A percentile compares a stretch with the other conserved stretches of the same genome.
These are phyloP conservation scores for Drosophila infuscata DNA, from an alignment of 2,888 invertebrate genomes.

Conservation along the genomic window DNA sequence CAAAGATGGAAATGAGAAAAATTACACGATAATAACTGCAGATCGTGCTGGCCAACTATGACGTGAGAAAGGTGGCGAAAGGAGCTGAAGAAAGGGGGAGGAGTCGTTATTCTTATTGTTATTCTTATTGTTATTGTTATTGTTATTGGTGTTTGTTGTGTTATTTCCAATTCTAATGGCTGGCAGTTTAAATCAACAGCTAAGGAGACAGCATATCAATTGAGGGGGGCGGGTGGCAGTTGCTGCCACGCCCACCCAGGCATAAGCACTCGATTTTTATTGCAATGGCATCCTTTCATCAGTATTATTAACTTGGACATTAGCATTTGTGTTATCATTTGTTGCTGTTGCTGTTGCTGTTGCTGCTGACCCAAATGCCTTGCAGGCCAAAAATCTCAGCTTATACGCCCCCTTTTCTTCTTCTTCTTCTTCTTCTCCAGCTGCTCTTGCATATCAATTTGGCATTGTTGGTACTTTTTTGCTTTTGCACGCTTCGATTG, in stretches of 20 bases:
- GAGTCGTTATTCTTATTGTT: background rate
- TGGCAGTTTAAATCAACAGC: conserved; percentile 11
- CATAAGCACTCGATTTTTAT: conserved; percentile 22
- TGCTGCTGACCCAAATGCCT: conserved; percentile 54
- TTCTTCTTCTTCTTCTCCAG: background rate
- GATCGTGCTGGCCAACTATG: background rate
- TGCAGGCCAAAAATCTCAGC: conserved; percentile 41
- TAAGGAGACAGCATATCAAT: conserved; percentile 11
- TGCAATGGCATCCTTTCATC: conserved; percentile 42
- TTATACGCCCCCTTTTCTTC: conserved; percentile 38
- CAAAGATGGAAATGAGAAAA: conserved; percentile 11
- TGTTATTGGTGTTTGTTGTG: background rate
- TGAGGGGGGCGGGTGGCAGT: background rate
- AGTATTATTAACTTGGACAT: conserved; percentile 19
- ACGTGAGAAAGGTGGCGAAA: background rate
- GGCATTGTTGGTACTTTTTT: conserved; percentile 35
- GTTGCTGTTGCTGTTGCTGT: conserved; percentile 7
- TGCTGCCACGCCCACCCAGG: conserved; percentile 24
- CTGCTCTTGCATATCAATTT: conserved; percentile 48
- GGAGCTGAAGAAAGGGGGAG: background rate
- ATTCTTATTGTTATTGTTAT: background rate
- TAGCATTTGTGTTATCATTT: conserved; percentile 26
- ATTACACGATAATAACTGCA: conserved; percentile 3
- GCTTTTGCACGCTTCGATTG: conserved; percentile 71
- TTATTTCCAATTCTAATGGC: conserved; percentile 7